Conservation (phyloP, 2,113 vertebrate genomes). For the Nesoenas mayeri region DNA sequence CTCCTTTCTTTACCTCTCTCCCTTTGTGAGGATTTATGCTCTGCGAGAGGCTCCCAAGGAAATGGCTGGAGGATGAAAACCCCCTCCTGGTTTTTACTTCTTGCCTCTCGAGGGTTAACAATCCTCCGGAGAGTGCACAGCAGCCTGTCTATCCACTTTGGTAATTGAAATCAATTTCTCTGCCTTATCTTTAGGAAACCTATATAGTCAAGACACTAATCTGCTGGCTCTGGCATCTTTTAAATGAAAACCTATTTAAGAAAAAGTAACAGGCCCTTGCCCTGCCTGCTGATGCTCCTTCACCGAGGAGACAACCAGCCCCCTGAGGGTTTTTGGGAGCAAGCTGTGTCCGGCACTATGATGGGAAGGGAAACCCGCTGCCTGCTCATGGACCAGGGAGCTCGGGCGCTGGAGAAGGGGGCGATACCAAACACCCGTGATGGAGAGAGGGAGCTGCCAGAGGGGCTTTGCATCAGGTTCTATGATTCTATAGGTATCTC, state of each 20-base stretch:
- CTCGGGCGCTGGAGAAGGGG: accelerated
- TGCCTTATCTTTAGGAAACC: conserved; percentile 83
- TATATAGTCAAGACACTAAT: conserved; percentile 81
- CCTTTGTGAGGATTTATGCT: conserved; percentile 42
- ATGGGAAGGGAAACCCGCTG: background rate
- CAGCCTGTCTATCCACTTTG: conserved; percentile 75
- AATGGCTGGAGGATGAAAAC: background rate
- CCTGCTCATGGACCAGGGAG: background rate
- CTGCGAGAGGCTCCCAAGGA: background rate
- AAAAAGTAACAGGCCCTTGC: background rate
- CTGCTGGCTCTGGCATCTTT: conserved; percentile 73
- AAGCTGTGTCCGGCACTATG: background rate
- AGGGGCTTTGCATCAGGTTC: background rate
- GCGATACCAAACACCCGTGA: background rate
- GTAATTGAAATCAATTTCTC: conserved; percentile 87
- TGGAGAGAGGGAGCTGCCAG: background rate
- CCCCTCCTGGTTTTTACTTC: background rate
- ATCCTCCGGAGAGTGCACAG: conserved; percentile 13
- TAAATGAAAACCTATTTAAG: conserved; percentile 73
- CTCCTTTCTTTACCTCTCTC: conserved; percentile 35
- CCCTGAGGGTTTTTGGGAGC: background rate
- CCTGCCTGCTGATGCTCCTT: background rate
- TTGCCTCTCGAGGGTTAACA: conserved; percentile 70
- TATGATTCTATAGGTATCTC: no score
- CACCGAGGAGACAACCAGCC: background rate